Conservation (phyloP, 2,888 invertebrate species). For the Nowickia ferox region DNA sequence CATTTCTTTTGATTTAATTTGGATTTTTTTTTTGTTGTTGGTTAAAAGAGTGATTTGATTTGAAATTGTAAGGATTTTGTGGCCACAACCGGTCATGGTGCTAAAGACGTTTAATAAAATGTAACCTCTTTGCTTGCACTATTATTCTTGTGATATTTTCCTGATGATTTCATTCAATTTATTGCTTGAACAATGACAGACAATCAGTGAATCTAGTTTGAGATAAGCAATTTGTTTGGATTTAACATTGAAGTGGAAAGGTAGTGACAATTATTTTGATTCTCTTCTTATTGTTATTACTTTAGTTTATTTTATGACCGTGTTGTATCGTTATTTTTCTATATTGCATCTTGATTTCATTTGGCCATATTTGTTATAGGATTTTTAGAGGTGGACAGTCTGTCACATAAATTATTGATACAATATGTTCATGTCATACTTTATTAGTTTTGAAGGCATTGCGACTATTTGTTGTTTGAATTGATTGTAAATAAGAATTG, state of each 20-base stretch:
- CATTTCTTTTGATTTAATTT: slow-evolving; percentile 71
- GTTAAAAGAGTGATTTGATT: slow-evolving; percentile 62
- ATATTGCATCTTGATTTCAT: slow-evolving; percentile 49
- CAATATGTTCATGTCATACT: slow-evolving; percentile 56
- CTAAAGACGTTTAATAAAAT: slow-evolving; percentile 9
- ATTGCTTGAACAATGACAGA: slow-evolving; percentile 61
- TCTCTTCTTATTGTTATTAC: not conserved
- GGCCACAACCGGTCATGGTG: slow-evolving; percentile 16
- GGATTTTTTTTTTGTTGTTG: not conserved
- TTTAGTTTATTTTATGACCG: slow-evolving; percentile 9
- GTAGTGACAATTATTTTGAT: slow-evolving; percentile 44
- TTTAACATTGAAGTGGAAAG: slow-evolving; percentile 22
- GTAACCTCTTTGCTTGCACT: slow-evolving; percentile 25
- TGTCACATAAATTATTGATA: slow-evolving; percentile 66
- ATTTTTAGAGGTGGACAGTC: slow-evolving; percentile 3
- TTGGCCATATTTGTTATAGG: not conserved
- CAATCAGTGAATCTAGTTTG: slow-evolving; percentile 19
- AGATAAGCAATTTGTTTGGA: slow-evolving; percentile 39
- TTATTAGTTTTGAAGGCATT: slow-evolving; percentile 48
- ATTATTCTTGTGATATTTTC: slow-evolving; percentile 59
- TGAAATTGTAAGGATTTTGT: slow-evolving; percentile 33
- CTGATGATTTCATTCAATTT: slow-evolving; percentile 73
- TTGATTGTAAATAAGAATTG: slow-evolving; percentile 43
- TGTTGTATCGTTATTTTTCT: slow-evolving; percentile 59
- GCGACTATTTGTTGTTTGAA: slow-evolving; percentile 22